Conservation (phyloP, 2,113 vertebrate genomes). For the Eleginops maclovinus region DNA sequence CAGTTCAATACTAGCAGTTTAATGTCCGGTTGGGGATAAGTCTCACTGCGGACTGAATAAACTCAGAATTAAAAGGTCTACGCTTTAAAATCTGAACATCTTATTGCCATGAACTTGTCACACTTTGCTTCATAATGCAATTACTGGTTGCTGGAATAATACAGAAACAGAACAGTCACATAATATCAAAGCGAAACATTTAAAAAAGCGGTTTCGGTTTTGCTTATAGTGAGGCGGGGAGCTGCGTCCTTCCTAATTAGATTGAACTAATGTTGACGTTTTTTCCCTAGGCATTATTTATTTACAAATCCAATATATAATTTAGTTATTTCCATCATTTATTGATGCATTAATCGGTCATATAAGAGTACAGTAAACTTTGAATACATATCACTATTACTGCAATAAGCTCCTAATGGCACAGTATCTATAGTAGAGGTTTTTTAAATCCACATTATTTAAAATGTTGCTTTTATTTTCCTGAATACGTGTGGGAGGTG, state of each 20-base stretch:
- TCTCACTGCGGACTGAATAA: not conserved
- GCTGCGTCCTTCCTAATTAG: constrained; percentile 18
- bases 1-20: constrained; percentile 47
- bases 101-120: constrained; percentile 10
- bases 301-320: constrained; percentile 18
- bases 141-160: not conserved
- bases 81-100: constrained; percentile 8
- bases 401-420: not conserved
- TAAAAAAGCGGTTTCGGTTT: constrained; percentile 4
- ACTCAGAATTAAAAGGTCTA: constrained; percentile 30
- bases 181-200: not conserved
- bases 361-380: constrained; percentile 1
- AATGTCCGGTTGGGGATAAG: constrained; percentile 53
- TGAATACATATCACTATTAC: not conserved
- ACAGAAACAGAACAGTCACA: constrained; percentile 1
- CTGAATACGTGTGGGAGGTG: constrained; percentile 48
- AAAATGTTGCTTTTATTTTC: constrained; percentile 38
- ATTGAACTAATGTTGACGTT: constrained; percentile 43
- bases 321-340: constrained; percentile 23
- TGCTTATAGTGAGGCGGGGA: constrained; percentile 6
- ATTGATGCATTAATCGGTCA: not conserved
- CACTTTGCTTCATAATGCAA: constrained; percentile 7
- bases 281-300: constrained; percentile 21
- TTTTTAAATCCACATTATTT: not conserved
- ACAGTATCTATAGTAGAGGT: not conserved